Base-by-base conservation (phyloP, 2,888 invertebrate genomes). In the Eulithis prunata region DNA sequence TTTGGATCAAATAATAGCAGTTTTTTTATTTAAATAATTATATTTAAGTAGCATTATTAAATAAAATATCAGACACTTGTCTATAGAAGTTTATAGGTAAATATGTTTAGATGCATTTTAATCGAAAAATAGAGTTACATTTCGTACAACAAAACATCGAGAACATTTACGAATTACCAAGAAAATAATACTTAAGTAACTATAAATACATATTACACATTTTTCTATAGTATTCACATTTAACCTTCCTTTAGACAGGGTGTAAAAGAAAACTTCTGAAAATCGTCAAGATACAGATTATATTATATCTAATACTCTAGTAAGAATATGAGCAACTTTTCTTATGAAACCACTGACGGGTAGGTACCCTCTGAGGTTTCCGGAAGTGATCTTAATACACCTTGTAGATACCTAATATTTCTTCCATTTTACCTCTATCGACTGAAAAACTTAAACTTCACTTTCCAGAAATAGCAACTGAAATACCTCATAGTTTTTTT, bases 91-190 rank as follows among this genome's bases (percentile, higher is more conserved):
- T 45, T 57, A 57, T 46, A 4, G 1, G n/a, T n/a, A n/a, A n/a
- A 36, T 54, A 13, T 49, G 53, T 57, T 57, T 49, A 59, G 58
- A 58, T 12, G 55, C 58, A 59, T 54, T 58, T 21, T 58, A 38
- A 53, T 46, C 38, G 49, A 53, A 57, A 57, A 46, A 38, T 28
- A 58, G 14, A 46, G 6, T 28, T 21, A 36, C 1, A 8, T 38
- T 51, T 57, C 13, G 3, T 55, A 57, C 53, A 66, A 70, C 58
- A 68, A 72, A 70, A 80, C 81, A 82, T 82, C 82, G 82, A 82
- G 66, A 54, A 66, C 60, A 64, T 71, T 41, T 74, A 81, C 82
- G 82, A 81, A 81, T 81, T 78, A 78, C 28, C 71, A 55, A 41
- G 7, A 41, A 41, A 41, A 41, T 41, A 41, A 41, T 41, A 41